These are phyloP conservation scores for Saxidomus purpurata DNA, from an alignment of 1,140 invertebrate species.

Conservation along the genomic window DNA sequence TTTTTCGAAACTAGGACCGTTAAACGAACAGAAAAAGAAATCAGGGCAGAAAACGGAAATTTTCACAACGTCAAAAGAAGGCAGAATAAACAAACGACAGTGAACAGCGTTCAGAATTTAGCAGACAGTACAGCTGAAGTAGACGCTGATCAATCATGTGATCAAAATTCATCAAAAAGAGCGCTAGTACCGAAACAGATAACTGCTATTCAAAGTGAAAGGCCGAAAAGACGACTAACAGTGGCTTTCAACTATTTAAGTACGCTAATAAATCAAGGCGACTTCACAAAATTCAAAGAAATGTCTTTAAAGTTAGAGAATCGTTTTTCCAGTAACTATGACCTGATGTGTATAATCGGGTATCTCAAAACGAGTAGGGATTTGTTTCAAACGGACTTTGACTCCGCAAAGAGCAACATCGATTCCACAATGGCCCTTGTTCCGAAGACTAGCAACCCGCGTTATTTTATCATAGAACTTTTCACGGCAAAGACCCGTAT, in stretches of 20 bases:
- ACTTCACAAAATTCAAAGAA: conserved; percentile 62
- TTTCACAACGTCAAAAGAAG: not conserved
- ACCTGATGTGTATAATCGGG: conserved; percentile 66
- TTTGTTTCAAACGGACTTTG: conserved; percentile 65
- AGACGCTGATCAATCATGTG: not conserved
- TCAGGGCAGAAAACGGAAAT: too few relatives aligned
- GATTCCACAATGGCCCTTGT: conserved; percentile 52
- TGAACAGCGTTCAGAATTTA: not conserved
- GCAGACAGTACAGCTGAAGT: not conserved
- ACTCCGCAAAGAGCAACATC: conserved; percentile 67
- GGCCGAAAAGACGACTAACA: conserved; percentile 38
- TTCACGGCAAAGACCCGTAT: conserved; percentile 71
- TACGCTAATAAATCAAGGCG: conserved; percentile 70
- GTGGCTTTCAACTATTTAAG: conserved; percentile 72
- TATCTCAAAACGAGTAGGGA: conserved; percentile 69
- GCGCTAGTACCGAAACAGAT: conserved; percentile 7
- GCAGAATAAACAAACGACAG: not conserved
- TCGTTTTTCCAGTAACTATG: conserved; percentile 42
- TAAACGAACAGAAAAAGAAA: too few relatives aligned
- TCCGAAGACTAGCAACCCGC: conserved; percentile 67
- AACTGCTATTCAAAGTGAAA: not conserved
- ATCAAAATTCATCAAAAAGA: not conserved
- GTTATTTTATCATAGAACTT: conserved; percentile 69
- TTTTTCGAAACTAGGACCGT: too few relatives aligned
- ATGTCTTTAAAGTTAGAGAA: conserved; percentile 24